Conservation (phyloP, 2,888 invertebrate species). For the Pimpla rufipes region DNA sequence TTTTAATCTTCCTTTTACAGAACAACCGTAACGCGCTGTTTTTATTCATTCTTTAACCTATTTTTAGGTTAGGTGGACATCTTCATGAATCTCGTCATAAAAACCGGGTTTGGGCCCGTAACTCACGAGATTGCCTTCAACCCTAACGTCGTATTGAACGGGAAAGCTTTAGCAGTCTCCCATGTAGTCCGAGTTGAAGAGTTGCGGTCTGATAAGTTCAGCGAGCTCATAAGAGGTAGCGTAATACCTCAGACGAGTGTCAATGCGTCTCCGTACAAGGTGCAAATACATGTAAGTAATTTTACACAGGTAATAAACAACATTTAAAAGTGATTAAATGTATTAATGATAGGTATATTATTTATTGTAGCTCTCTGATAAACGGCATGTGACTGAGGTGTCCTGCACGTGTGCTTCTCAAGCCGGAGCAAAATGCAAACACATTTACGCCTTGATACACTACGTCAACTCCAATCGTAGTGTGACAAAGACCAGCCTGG, state of each 20-base stretch:
- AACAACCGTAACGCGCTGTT: no score
- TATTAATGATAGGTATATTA: conserved; percentile 11
- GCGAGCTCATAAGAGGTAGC: conserved; percentile 22
- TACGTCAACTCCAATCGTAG: conserved; percentile 64
- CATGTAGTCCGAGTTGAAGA: conserved; percentile 29
- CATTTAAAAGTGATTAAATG: conserved; percentile 3
- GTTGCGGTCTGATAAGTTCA: not conserved
- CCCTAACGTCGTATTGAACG: conserved; percentile 13
- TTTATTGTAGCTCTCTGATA: conserved; percentile 12
- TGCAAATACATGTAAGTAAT: conserved; percentile 35
- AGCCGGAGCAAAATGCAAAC: conserved; percentile 63
- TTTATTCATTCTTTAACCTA: no score
- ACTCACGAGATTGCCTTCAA: conserved; percentile 14
- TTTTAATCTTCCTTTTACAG: no score
- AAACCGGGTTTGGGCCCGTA: conserved; percentile 23
- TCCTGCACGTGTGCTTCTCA: conserved; percentile 60
- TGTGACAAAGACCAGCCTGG: conserved; percentile 59
- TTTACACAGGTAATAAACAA: not conserved
- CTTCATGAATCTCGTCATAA: no score
- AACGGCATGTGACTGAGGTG: conserved; percentile 50
- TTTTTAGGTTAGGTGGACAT: no score
- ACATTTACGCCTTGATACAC: conserved; percentile 62
- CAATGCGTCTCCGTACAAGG: conserved; percentile 30
- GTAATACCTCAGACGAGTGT: conserved; percentile 36
- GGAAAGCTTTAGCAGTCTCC: not conserved